Conservation (phyloP, 2,888 invertebrate species). For the Spialia ferax region DNA sequence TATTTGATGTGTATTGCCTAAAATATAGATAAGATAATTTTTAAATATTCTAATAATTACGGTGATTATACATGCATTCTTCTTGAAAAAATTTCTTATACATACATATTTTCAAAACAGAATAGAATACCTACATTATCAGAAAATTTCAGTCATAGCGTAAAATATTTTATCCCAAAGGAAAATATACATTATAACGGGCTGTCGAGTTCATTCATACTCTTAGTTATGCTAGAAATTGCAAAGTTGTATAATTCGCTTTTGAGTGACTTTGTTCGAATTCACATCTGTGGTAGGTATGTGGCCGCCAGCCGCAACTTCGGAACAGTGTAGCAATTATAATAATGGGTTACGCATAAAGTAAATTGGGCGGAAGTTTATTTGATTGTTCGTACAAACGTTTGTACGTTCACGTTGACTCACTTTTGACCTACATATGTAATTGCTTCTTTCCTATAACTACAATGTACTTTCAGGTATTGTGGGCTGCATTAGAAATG, state of each 20-base stretch:
- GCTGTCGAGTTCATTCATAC: conserved; percentile 25
- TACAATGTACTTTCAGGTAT: neutral
- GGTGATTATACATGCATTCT: neutral
- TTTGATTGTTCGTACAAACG: conserved; percentile 68
- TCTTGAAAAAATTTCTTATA: neutral
- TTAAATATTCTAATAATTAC: neutral
- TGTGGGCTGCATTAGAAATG: neutral
- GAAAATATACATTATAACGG: conserved; percentile 21
- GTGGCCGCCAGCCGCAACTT: conserved; percentile 60
- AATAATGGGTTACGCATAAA: conserved; percentile 78
- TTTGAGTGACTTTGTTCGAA: conserved; percentile 49
- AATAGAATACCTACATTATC: conserved; percentile 1
- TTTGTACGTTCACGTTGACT: conserved; percentile 52
- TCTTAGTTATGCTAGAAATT: neutral
- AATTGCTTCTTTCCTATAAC: conserved; percentile 19
- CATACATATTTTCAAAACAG: neutral
- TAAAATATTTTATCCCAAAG: too few relatives aligned
- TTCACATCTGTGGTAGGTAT: conserved; percentile 53
- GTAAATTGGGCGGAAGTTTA: conserved; percentile 74
- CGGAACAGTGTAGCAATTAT: conserved; percentile 73
- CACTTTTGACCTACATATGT: conserved; percentile 27
- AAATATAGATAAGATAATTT: too few relatives aligned
- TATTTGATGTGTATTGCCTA: neutral
- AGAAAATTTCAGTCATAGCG: neutral
- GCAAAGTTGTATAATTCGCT: conserved; percentile 37